phyloP scores from a whole-genome alignment of 2,888 invertebrate species.

The Agrochola circellaris region DNA sequence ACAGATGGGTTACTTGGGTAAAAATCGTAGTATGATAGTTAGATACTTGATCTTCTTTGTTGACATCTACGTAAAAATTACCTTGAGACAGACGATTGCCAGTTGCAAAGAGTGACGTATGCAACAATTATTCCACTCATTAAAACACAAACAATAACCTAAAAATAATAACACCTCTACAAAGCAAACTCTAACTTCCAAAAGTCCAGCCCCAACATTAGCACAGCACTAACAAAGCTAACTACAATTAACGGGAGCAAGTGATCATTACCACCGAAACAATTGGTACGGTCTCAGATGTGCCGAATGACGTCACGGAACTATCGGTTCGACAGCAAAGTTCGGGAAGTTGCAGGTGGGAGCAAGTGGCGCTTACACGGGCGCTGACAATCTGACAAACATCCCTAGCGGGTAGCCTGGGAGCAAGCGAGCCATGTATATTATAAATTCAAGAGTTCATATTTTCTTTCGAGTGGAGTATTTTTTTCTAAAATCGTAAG shows the following conservation, averaged over 20 bases:
- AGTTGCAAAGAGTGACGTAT: not conserved
- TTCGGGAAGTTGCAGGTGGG: conserved; percentile 66
- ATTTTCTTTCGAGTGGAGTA: not conserved
- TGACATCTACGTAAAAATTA: not conserved
- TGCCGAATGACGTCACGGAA: conserved; percentile 57
- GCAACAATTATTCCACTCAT: not conserved
- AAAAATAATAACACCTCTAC: conserved; percentile 2
- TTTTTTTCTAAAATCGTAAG: not conserved
- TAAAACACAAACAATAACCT: conserved; percentile 6
- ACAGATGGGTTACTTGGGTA: not conserved
- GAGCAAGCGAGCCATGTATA: conserved; percentile 49
- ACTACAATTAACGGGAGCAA: conserved; percentile 57
- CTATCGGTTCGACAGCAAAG: conserved; percentile 54
- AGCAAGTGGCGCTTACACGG: conserved; percentile 63
- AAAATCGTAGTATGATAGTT: not conserved
- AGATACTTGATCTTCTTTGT: not conserved
- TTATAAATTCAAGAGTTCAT: not conserved
- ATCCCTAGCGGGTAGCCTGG: conserved; percentile 65
- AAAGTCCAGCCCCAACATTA: conserved; percentile 38
- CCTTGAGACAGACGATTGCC: not conserved
- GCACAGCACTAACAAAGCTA: conserved; percentile 43
- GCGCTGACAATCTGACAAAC: conserved; percentile 77
- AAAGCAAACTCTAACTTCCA: conserved; percentile 7
- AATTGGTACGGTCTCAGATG: conserved; percentile 63
- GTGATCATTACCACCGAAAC: conserved; percentile 61